Conservation (phyloP, 64 coral and sea anemone species). For the Dendronephthya gigantea region DNA sequence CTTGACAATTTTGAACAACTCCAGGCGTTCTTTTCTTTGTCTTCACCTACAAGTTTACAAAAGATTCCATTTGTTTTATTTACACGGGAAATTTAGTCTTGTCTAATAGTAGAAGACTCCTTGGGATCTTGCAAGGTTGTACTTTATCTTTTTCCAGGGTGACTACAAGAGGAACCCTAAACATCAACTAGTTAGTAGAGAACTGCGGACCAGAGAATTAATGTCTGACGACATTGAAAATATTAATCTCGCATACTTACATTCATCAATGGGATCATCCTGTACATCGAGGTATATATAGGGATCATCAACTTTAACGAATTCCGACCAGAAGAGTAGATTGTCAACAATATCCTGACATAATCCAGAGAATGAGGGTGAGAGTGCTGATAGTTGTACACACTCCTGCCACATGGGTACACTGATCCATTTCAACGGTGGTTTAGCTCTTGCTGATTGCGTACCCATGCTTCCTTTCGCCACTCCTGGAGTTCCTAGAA, state of each 20-base stretch:
- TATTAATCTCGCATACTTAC: neutral
- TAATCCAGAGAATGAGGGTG: conserved; percentile 62
- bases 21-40: conserved; percentile 24
- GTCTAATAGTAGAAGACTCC: no score
- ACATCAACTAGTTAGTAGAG: no score
- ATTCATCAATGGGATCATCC: neutral
- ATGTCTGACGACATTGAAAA: no score
- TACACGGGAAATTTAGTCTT: no score
- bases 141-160: no score
- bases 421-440: conserved; percentile 75
- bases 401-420: conserved; percentile 80
- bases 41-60: neutral
- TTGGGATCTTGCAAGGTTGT: no score
- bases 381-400: conserved; percentile 41
- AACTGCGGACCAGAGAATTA: no score
- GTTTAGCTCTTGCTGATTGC: conserved; percentile 57
- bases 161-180: no score
- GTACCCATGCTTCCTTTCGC: conserved; percentile 42
- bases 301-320: conserved; percentile 45
- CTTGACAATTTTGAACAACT: conserved; percentile 29
- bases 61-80: no score
- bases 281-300: conserved; percentile 33
- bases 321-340: conserved; percentile 64
- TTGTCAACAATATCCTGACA: conserved; percentile 63
- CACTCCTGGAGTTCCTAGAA: neutral